Evolutionary conservation across 1,140 invertebrate genomes (phyloP).

Genomic region (Hylaeus volcanicus): DNA sequence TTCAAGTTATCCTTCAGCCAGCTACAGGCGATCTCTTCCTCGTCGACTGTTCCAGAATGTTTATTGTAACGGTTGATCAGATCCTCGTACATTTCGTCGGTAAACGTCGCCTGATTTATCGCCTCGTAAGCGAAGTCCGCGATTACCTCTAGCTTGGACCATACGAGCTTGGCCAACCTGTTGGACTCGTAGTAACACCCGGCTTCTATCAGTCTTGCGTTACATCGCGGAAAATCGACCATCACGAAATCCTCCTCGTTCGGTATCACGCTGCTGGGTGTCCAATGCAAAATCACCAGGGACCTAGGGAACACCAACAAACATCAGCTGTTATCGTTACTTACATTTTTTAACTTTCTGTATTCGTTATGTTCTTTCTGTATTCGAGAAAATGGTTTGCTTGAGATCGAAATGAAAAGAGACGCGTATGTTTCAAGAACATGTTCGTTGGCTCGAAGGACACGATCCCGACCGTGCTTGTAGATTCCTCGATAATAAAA

Average conservation of each 20-base stretch:
- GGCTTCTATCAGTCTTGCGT: constrained; percentile 68
- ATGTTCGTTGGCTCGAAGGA: background rate
- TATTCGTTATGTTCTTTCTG: too few relatives aligned
- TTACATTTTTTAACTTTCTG: too few relatives aligned
- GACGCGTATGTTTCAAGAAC: background rate
- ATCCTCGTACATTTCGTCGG: constrained; percentile 80
- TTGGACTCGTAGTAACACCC: constrained; percentile 85
- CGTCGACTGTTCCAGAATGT: constrained; percentile 48
- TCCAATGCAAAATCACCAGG: constrained; percentile 85
- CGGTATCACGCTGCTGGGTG: constrained; percentile 84
- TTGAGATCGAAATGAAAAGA: background rate
- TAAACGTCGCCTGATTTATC: constrained; percentile 82
- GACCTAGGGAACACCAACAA: constrained; percentile 68
- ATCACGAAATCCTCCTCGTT: constrained; percentile 78
- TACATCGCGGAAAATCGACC: constrained; percentile 82
- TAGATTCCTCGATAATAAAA: constrained; percentile 17
- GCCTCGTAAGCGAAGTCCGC: constrained; percentile 82
- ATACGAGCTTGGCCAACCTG: constrained; percentile 85
- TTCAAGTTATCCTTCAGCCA: constrained; percentile 84
- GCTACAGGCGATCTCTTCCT: constrained; percentile 84
- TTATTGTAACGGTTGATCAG: constrained; percentile 80
- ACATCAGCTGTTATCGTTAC: too few relatives aligned
- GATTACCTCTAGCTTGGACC: constrained; percentile 80
- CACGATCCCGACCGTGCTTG: background rate
- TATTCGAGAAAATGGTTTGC: too few relatives aligned